Conservation (phyloP, 2,797 vertebrate genomes). For the Helarctos malayanus region DNA sequence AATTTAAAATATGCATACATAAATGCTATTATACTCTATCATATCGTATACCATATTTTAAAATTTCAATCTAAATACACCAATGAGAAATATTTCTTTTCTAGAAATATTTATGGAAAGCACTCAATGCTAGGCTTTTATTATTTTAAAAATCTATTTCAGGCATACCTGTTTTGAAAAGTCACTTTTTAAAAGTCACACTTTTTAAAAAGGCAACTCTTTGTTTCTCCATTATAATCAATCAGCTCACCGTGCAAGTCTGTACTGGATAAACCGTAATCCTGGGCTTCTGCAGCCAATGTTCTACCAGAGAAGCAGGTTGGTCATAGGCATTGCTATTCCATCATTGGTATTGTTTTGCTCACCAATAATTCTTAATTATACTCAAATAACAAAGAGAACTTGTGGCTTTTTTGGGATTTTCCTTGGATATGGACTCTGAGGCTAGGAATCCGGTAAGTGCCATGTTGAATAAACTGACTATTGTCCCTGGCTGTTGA, state of each 20-base stretch:
- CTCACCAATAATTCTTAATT: background rate
- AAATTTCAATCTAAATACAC: background rate
- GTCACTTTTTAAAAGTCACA: too few species aligned
- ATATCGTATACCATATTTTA: background rate
- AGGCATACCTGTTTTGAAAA: background rate
- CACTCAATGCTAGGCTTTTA: background rate
- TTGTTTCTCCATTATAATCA: background rate
- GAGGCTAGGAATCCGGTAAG: background rate
- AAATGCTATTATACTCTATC: background rate
- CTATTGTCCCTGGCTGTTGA: background rate
- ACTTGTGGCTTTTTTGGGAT: background rate
- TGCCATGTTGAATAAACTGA: background rate
- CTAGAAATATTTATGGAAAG: background rate
- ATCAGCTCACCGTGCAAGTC: background rate
- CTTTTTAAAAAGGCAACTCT: background rate
- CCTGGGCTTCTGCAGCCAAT: background rate
- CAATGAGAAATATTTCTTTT: background rate
- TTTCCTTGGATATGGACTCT: background rate
- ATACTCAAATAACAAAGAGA: background rate
- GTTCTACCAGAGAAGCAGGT: background rate
- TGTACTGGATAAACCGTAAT: background rate
- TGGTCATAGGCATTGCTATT: background rate
- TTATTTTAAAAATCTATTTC: background rate
- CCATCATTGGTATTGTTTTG: background rate
- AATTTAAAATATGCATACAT: conserved; percentile 30